phyloP scores from a whole-genome alignment of 2,888 invertebrate species.

The Acrocyrtus sp. region DNA sequence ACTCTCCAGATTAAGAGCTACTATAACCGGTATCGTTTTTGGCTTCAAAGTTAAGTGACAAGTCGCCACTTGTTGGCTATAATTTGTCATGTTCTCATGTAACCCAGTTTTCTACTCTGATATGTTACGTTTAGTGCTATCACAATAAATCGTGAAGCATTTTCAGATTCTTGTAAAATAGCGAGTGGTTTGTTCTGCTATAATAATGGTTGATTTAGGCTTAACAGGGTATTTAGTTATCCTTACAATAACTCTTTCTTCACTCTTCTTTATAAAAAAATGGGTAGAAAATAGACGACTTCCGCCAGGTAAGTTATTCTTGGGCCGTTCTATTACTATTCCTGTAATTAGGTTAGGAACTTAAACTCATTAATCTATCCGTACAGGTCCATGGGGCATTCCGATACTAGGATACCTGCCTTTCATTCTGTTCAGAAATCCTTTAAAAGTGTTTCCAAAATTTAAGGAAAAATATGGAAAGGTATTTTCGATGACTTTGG shows the following conservation, averaged over 20 bases:
- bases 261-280: conserved; percentile 17
- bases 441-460: conserved; percentile 55
- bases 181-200: too few relatives aligned
- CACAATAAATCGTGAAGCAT: too few relatives aligned
- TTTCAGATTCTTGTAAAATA: too few relatives aligned
- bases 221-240: conserved; percentile 4
- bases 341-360: neutral
- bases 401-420: conserved; percentile 61
- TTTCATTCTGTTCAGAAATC: conserved; percentile 57
- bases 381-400: conserved; percentile 52
- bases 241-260: neutral
- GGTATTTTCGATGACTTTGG: conserved; percentile 59
- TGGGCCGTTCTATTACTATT: neutral
- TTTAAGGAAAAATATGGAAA: conserved; percentile 61
- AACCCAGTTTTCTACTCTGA: too few relatives aligned
- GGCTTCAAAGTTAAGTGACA: too few relatives aligned
- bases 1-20: too few relatives aligned
- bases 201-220: too few relatives aligned
- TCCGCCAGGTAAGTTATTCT: conserved; percentile 34
- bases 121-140: too few relatives aligned
- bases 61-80: too few relatives aligned
- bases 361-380: neutral
- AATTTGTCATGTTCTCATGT: too few relatives aligned
- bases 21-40: too few relatives aligned
- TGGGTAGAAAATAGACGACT: conserved; percentile 31